Evolutionary conservation across 2,113 vertebrate genomes (phyloP), one percentile per base, ranked within the genome.

Genomic region (Odontophorus gujanensis): DNA sequence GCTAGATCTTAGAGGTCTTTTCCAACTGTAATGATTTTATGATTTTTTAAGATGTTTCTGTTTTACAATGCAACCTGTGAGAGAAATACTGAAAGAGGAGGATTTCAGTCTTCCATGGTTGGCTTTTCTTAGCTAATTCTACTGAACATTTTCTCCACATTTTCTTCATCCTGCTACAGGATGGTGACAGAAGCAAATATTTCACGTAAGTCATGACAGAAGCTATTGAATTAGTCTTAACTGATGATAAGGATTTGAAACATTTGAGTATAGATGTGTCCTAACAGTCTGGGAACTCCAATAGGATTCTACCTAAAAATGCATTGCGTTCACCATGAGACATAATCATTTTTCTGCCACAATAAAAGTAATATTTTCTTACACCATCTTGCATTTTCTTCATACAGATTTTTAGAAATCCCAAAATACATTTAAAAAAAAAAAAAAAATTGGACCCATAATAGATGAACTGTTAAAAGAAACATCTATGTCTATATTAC

Each of bases 71-170:
- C 6, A 87, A 55, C 22, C 5, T 66, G 9, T 4, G 10, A 8
- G 28, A 74, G 15, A 62, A 86, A 26, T 9, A 4, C 24, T 55
- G 19, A 40, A 40, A 40, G 40, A 9, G 40, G n/a, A 62, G 26
- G 8, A 3, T 21, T 81, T 77, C 81, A 68, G 8, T 6, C 4
- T 0, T 0, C 26, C 8, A 2, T n/a, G 12, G 18, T 8, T 38
- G 22, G 2, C 7, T 85, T 92, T 91, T 76, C 21, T 51, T 81
- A 19, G 3, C 2, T 53, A 63, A 81, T 59, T 75, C 11, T 10
- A 15, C 3, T 13, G 30, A 45, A 28, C 4, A 3, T 10, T 90
- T 11, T 78, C 18, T 62, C 9, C 11, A 34, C 7, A 48, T 48
- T 67, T 48, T 32, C 11, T 63, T 7, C 14, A 79, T 32, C 3